Evolutionary conservation across 1,140 invertebrate species (phyloP), one percentile per base, ranked within the genome.

Genomic region (Drosophila ercepeae): DNA sequence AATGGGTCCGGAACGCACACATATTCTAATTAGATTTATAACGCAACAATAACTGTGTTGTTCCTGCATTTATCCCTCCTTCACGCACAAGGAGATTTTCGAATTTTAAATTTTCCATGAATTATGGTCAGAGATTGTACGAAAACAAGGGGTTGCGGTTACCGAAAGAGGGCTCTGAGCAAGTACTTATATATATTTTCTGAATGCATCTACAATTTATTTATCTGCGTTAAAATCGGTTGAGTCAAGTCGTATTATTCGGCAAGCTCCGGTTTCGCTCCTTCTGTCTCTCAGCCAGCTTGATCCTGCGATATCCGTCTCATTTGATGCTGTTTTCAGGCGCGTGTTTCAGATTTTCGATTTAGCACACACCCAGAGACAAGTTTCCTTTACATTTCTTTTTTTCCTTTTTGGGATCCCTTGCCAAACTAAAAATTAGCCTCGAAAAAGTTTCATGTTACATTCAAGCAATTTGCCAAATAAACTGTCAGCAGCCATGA

Each of bases 21-120:
- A 86, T 79, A 84, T 84, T 86, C 82, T 84, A 84, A 84, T 84
- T 84, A 84, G 81, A 84, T 84, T 84, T 84, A 76, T 74, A 79
- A 79, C 68, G 72, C 78, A 76, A 82, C 78, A 76, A 68, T 86
- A 83, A 86, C 51, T 57, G 64, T 75, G 46, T 21, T 44, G 27
- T 23, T 27, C 42, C 59, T 32, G 14, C 57, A 60, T 39, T 59
- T 61, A 21, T 36, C 9, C 14, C 18, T 27, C 16, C 1, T 14
- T 29, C 36, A 39, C n/a, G 13, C 14, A 18, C 18, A 45, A 50
- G 45, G 57, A 77, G 73, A 72, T 75, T 84, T 78, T 76, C 27
- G 57, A 74, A 74, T 77, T 82, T 77, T 69, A 69, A 82, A 81
- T 64, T 75, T 86, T 67, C 4, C 27, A 46, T 75, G 71, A 83